A percentile compares a stretch with the other conserved stretches of the same genome.
phyloP scores from a whole-genome alignment of 1,140 invertebrate species.

The Campodea augens region DNA sequence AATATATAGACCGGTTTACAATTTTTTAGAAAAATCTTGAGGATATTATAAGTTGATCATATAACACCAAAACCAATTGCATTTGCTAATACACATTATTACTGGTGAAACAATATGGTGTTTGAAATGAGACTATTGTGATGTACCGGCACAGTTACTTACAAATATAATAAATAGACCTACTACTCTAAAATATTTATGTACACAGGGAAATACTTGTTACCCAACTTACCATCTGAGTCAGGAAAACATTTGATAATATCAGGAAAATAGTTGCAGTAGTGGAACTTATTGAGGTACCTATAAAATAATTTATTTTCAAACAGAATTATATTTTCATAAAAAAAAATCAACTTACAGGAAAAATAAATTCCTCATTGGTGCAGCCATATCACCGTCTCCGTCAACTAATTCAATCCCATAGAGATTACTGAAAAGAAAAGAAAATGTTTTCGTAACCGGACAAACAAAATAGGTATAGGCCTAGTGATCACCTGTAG shows the following conservation, averaged over 20 bases:
- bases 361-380: constrained; percentile 29
- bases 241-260: constrained; percentile 40
- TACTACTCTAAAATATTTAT: constrained; percentile 8
- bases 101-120: background rate
- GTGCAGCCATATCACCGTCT: constrained; percentile 30
- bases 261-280: constrained; percentile 40
- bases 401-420: constrained; percentile 34
- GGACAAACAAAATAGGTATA: no score
- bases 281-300: constrained; percentile 48
- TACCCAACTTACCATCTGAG: constrained; percentile 36
- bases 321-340: constrained; percentile 6
- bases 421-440: constrained; percentile 25
- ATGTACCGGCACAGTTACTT: constrained; percentile 2
- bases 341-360: constrained; percentile 22
- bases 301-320: constrained; percentile 22
- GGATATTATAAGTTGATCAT: background rate
- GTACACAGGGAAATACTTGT: constrained; percentile 3
- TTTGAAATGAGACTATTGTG: constrained; percentile 3
- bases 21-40: background rate
- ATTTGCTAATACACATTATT: background rate
- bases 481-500: no score
- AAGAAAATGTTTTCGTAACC: background rate
- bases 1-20: no score
- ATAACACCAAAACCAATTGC: background rate
- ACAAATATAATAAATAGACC: background rate